Evolutionary conservation across 2,888 invertebrate species (phyloP), one percentile per base, ranked within the genome.

Genomic region (Graphium colonna): DNA sequence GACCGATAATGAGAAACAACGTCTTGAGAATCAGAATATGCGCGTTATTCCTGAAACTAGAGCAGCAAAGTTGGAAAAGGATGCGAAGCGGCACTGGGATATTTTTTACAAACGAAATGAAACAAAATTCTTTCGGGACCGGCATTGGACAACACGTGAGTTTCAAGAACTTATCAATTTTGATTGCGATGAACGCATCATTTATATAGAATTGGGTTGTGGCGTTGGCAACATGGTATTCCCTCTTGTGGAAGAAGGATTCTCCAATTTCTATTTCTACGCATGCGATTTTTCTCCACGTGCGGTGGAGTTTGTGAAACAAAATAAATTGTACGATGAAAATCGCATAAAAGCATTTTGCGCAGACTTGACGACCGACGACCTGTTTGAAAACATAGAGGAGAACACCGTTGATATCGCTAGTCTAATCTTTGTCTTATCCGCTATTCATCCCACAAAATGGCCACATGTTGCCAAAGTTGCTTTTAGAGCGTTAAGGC

Each of bases 171-270:
- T 98, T 12, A 84, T 94, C 53, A 84, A 88, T 52, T 89, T 84
- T 51, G 74, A 85, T 77, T 63, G 92, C 73, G 84, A 81, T 1
- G 82, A 92, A 52, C 91, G 91, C 50, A 91, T 94, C 68, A 77
- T 82, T 9, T 87, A 96, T 47, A 82, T 96, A 15, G 98, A 98
- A 85, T 92, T 97, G 4, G 98, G 98, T 0, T 98, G 98, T 77
- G 99, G 99, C 1, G 98, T 98, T 7, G 99, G 99, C 0, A 99
- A 99, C 85, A 95, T 99, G 77, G 91, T 99, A 43, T 98, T 95
- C 79, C 99, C 99, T 0, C 78, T 99, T 45, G 79, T 98, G 0
- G 94, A 96, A 69, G 96, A 96, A 67, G 93, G 94, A 0, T 90
- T 91, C 50, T 69, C 78, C 0, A 85, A 89, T 61, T 91, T 93